Evolutionary conservation across 2,797 vertebrate genomes (phyloP), one percentile per base, ranked within the genome.

Genomic region (Rhinatrema bivittatum): DNA sequence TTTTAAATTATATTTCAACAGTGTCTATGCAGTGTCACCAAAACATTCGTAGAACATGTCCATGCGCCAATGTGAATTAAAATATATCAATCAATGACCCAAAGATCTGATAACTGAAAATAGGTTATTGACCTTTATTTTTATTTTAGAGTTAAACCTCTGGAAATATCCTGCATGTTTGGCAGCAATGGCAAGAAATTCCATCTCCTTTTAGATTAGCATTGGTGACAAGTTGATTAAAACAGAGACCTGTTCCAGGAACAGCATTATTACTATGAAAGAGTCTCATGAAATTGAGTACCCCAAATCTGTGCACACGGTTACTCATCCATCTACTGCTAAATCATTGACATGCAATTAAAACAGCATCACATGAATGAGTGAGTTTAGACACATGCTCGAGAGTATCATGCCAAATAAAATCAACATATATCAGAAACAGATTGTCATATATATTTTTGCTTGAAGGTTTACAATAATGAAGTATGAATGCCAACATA

Each of bases 321-420:
- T 73, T 56, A 2, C 1, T 72, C 69, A 70, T n/a, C 53, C 6
- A 5, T 18, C 41, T 32, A 58, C 49, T 65, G 56, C 50, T 56
- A 50, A 56, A 46, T 10, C 36, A 49, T 45, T 70, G 71, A 70
- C 67, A 72, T 50, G 54, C 57, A 75, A 79, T 79, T 81, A 78
- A 78, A 79, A 59, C 30, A 42, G 23, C 46, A 58, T 69, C 60
- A 57, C 23, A 56, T 19, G 60, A 72, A 73, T 42, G 67, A 53
- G 46, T 45, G 29, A 29, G 39, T 37, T 48, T 68, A 63, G 46
- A 32, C 46, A 51, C 20, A 67, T 54, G 59, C 62, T 42, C 36
- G n/a, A n/a, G n/a, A n/a, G n/a, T n/a, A n/a, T n/a, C n/a, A n/a
- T 21, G 10, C 62, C 38, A 4, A 51, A 65, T n/a, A n/a, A n/a